A percentile compares a stretch with the other conserved stretches of the same genome.
phyloP scores from a whole-genome alignment of 2,113 vertebrate species.

The Sphaerodactylus townsendi region DNA sequence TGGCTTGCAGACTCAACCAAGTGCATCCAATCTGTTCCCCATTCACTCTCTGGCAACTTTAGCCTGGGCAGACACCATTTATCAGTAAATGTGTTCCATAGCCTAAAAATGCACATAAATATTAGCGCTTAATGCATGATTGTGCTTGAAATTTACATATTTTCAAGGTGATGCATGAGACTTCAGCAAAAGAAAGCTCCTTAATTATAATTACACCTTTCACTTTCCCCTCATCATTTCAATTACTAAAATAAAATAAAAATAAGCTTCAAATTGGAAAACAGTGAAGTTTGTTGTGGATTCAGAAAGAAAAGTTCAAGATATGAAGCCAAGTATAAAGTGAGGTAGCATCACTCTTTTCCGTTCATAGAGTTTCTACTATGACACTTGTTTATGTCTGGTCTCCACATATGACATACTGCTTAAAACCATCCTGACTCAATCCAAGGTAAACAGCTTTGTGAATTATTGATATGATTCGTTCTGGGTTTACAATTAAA shows the following conservation, averaged over 20 bases:
- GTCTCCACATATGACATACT: neutral
- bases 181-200: slow-evolving; percentile 16
- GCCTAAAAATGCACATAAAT: neutral
- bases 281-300: neutral
- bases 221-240: neutral
- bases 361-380: neutral
- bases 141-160: neutral
- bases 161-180: neutral
- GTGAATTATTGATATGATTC: neutral
- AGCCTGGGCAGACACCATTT: neutral
- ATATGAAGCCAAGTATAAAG: neutral
- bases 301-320: neutral
- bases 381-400: neutral
- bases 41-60: neutral
- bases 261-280: slow-evolving; percentile 8
- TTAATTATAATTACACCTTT: slow-evolving; percentile 10
- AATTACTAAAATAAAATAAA: slow-evolving; percentile 20
- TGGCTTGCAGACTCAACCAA: neutral
- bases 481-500: neutral
- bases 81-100: neutral
- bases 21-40: neutral
- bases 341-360: neutral
- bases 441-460: neutral
- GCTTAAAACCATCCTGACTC: neutral
- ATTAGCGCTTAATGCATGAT: neutral